phyloP scores from a whole-genome alignment of 2,797 vertebrate species.

The Lithobates sylvaticus region DNA sequence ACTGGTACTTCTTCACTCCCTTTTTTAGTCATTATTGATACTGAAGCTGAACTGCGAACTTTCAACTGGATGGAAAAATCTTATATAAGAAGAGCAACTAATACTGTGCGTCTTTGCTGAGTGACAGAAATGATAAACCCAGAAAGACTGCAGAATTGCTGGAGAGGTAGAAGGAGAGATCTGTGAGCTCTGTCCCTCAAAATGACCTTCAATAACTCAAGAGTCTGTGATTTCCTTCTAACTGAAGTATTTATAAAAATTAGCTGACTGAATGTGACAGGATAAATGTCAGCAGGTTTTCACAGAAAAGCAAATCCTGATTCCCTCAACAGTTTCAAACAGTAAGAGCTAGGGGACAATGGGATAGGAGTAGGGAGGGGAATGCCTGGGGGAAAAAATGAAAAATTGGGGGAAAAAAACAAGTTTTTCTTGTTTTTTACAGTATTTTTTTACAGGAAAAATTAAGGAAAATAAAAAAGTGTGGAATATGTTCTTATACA shows the following conservation, averaged over 20 bases:
- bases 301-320: neutral
- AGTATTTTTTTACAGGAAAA: no score
- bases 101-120: neutral
- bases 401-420: no score
- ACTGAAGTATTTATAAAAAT: conserved; percentile 31
- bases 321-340: neutral
- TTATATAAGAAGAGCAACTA: neutral
- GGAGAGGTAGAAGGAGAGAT: neutral
- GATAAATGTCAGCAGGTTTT: conserved; percentile 1
- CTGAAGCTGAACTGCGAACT: neutral
- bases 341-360: neutral
- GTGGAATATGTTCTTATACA: no score
- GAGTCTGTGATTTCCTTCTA: neutral
- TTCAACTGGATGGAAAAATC: neutral
- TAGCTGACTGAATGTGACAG: neutral
- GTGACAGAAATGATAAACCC: neutral
- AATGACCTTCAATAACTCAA: conserved; percentile 17
- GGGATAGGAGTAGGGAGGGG: neutral
- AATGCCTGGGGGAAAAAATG: no score
- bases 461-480: no score
- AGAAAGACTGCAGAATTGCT: conserved; percentile 1
- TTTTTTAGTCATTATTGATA: neutral
- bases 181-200: neutral
- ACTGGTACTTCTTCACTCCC: no score
- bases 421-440: no score